Evolutionary conservation across 2,113 vertebrate genomes (phyloP).

Genomic region (Petaurus breviceps): DNA sequence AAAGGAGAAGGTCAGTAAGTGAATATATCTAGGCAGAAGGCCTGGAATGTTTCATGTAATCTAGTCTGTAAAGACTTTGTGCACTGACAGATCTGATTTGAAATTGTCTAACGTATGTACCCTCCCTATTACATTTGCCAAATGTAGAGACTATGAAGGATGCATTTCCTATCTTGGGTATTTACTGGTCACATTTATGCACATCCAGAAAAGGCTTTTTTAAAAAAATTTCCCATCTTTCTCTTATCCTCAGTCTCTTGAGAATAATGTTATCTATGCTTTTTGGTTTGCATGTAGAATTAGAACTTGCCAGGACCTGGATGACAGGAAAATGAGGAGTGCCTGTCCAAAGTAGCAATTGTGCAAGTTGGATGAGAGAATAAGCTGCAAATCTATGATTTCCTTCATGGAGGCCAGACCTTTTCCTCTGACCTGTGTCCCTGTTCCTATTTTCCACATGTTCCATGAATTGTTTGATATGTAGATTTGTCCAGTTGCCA

Average conservation of each 20-base stretch:
- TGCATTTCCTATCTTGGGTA: not conserved
- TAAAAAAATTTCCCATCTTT: too few relatives aligned
- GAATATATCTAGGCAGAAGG: not conserved
- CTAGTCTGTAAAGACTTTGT: not conserved
- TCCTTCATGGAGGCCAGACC: not conserved
- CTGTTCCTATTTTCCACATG: too few relatives aligned
- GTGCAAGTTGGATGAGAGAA: not conserved
- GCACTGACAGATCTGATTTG: not conserved
- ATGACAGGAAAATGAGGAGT: not conserved
- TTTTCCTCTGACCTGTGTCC: too few relatives aligned
- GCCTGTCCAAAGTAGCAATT: not conserved
- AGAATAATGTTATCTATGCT: not conserved
- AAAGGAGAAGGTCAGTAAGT: constrained; percentile 28
- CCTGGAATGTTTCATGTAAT: not conserved
- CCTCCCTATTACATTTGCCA: not conserved
- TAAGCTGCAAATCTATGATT: not conserved
- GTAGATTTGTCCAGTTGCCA: too few relatives aligned
- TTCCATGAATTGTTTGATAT: too few relatives aligned
- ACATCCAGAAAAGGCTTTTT: not conserved
- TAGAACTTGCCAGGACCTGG: constrained; percentile 12
- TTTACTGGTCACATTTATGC: not conserved
- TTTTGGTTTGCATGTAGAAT: not conserved
- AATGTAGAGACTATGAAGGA: not conserved
- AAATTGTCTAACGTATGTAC: not conserved
- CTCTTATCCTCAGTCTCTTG: not conserved